Evolutionary conservation across 2,797 vertebrate species (phyloP), one percentile per base, ranked within the genome.

Genomic region (Lindbergichthys nudifrons): DNA sequence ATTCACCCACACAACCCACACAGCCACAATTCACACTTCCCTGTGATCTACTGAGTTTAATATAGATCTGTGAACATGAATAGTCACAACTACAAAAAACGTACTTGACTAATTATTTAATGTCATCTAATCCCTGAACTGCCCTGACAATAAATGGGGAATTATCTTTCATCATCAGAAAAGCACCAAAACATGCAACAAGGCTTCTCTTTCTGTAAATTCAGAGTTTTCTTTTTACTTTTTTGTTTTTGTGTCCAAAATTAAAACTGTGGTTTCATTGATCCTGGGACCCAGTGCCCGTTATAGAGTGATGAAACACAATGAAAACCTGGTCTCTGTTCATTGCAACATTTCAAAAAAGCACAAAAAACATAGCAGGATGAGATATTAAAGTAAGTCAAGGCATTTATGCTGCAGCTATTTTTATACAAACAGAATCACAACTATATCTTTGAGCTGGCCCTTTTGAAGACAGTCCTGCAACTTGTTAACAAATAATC

Each of bases 251-350:
- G 58, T 62, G 32, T 79, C 66, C 63, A 42, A 80, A 86, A 85
- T 77, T 61, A 77, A 84, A 86, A 83, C 81, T 78, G 26, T 26
- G 43, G 62, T 84, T 81, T 87, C 62, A 82, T 77, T 84, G 71
- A 76, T 75, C 65, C 66, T 73, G 61, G 45, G 73, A 88, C 75
- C 62, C 67, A 68, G 51, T 63, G 67, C 65, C 69, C 73, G 83
- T 88, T 84, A 88, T 84, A 87, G 57, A 77, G 65, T 91, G 90
- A 92, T 89, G 87, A 89, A 92, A 92, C 80, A 75, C 71, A 82
- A 72, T 68, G 88, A 63, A 90, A 90, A 61, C 66, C 63, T 81
- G 3, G 1, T 75, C 59, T 43, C 51, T 15, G 53, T 52, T 70
- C 19, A 59, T 53, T 60, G 46, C 54, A 74, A 77, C 66, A 62